Evolutionary conservation across 2,113 vertebrate genomes (phyloP).

Genomic region (Coracopsis vasa): DNA sequence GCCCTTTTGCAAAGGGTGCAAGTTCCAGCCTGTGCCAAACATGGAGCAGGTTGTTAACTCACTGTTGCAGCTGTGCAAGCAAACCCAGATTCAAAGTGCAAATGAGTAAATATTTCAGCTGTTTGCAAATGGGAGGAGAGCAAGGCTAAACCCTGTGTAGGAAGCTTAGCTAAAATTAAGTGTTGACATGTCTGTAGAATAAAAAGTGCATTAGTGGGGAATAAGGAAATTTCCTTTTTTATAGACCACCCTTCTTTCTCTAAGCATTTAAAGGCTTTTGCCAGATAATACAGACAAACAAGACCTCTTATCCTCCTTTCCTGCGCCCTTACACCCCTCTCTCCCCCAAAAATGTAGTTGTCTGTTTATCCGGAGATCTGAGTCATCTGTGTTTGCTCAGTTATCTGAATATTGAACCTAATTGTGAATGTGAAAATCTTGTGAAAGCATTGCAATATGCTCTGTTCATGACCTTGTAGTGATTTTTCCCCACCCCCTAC

Average conservation of each 20-base stretch:
- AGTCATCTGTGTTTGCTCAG: neutral
- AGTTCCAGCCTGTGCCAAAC: neutral
- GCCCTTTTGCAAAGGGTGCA: neutral
- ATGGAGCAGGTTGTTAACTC: neutral
- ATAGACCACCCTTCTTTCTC: neutral
- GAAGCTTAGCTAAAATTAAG: neutral
- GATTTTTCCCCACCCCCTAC: neutral
- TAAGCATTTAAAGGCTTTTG: neutral
- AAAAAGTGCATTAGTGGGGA: neutral
- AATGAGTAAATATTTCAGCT: neutral
- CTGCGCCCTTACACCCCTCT: neutral
- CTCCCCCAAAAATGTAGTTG: neutral
- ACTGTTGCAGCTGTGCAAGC: slow-evolving; percentile 45
- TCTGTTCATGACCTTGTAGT: neutral
- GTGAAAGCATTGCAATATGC: neutral
- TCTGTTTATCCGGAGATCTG: neutral
- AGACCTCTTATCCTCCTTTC: neutral
- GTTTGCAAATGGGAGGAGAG: neutral
- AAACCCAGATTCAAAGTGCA: neutral
- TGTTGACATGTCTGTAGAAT: neutral
- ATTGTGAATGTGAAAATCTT: neutral
- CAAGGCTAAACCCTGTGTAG: neutral
- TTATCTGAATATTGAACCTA: neutral
- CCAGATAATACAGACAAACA: neutral
- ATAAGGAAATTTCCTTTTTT: neutral